These are phyloP conservation scores for Eupithecia vulgata DNA, from an alignment of 2,888 invertebrate species.

Conservation along the genomic window DNA sequence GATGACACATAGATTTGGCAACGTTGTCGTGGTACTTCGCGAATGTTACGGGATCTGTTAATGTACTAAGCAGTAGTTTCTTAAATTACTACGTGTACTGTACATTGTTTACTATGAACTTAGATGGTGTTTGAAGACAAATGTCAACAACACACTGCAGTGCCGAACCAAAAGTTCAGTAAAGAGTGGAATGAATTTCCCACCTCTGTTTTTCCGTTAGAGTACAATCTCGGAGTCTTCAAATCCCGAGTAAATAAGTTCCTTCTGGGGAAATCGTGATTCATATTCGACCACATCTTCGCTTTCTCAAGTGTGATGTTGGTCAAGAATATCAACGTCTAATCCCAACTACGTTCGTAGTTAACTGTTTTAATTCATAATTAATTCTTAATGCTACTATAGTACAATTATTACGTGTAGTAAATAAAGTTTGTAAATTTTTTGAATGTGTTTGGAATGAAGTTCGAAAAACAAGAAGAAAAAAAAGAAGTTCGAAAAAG, in stretches of 20 bases:
- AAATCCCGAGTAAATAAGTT: too few relatives aligned
- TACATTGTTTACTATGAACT: neutral
- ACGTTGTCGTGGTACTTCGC: neutral
- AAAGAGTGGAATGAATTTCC: too few relatives aligned
- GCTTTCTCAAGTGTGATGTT: too few relatives aligned
- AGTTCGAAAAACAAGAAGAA: constrained; percentile 67
- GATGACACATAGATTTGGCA: neutral
- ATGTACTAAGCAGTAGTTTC: neutral
- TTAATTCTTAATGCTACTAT: neutral
- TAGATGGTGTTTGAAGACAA: neutral
- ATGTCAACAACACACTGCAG: too few relatives aligned
- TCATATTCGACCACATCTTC: too few relatives aligned
- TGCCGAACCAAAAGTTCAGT: too few relatives aligned
- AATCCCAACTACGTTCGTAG: neutral
- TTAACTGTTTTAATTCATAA: neutral
- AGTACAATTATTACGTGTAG: constrained; percentile 9
- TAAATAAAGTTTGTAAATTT: constrained; percentile 21
- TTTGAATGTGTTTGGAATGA: constrained; percentile 57
- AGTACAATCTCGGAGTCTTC: too few relatives aligned
- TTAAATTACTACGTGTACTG: neutral
- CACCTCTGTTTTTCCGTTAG: too few relatives aligned
- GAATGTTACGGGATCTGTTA: neutral
- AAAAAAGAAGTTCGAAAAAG: too few relatives aligned
- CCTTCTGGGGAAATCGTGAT: too few relatives aligned
- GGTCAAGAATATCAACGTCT: neutral